Base-by-base conservation (phyloP, 1,140 invertebrate genomes). In the Laodelphax striatellus region DNA sequence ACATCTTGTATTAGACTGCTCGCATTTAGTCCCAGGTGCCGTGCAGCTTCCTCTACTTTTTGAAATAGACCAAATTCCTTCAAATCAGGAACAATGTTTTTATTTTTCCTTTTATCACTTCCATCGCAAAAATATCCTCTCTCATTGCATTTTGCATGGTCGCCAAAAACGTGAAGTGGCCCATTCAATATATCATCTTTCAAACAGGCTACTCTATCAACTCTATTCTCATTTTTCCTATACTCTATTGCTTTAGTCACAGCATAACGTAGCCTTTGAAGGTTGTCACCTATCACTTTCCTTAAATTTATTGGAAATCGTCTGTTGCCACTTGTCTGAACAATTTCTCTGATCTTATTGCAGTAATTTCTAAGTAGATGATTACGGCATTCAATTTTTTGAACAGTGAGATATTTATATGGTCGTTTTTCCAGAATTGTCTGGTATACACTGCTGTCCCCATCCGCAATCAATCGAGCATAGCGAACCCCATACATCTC, bases 371-470 rank as follows among this genome's bases (percentile, higher is more conserved):
- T 16, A 24, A 58, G 38, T 24, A 63, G 43, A 62, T 55, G 56
- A 17, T 58, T 46, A 63, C 52, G 10, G 72, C 65, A 57, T 64
- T 62, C 56, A 2, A 58, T 46, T 28, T 58, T 58, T 10, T 44
- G 42, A n/a, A 58, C 17, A 46, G 42, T 58, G 19, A 64, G 62
- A 11, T 60, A 21, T 14, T 21, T 28, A 52, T 65, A 67, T 0
- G 62, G 65, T 43, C 68, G 63, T 11, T 53, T 16, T 50, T 67
- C 61, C 50, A 63, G 13, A 44, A 65, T 62, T 38, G 61, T 61
- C 55, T 64, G 61, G 53, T 70, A 68, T n/a, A 65, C 66, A 55
- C 63, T 71, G 44, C 65, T 67, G 53, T 71, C 70, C 1, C 69
- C 70, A 62, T 72, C 72, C 4, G 64, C 68, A 55, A 72, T 65